Evolutionary conservation across 2,888 invertebrate genomes (phyloP), one percentile per base, ranked within the genome.

Genomic region (Argyresthia goedartella): DNA sequence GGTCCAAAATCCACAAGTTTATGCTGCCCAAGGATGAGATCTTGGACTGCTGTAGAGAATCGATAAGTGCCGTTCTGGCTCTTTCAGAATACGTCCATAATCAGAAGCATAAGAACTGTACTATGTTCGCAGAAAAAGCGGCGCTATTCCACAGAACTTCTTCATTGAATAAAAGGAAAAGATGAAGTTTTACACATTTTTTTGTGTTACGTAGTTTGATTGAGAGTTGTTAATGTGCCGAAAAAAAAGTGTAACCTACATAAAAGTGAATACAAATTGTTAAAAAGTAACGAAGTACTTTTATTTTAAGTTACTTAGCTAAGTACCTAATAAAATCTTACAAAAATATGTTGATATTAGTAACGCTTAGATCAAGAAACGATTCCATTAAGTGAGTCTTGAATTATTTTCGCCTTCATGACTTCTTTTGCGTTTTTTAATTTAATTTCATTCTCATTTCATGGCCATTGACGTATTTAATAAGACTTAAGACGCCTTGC

Each of bases 391-490:
- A 25, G 2, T 25, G 25, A 25, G 3, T 4, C 6, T 25, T 2
- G 25, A 25, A 25, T 25, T 25, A 25, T 25, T 25, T n/a, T 25
- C 25, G 6, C 25, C 25, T 25, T 25, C 25, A 25, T 25, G 25
- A 25, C 25, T 25, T 25, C 25, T 4, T 25, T 6, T 25, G 6
- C 25, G 3, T 25, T 25, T 25, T 4, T 2, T 25, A 25, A 25
- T 25, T 25, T 25, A 4, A n/a, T n/a, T n/a, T n/a, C n/a, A n/a
- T n/a, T n/a, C n/a, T n/a, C n/a, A n/a, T n/a, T n/a, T n/a, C n/a
- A n/a, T n/a, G n/a, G n/a, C 8, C n/a, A 39, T 85, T 77, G 1
- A 86, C 71, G 58, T 67, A 81, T 8, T 70, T 65, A 78, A 86
- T 75, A 11, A 86, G 65, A 54, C 71, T 71, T 46, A 64, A 63